These are phyloP conservation scores for Rugalucina vietnamica DNA, from an alignment of 2,888 invertebrate genomes.

Conservation along the genomic window DNA sequence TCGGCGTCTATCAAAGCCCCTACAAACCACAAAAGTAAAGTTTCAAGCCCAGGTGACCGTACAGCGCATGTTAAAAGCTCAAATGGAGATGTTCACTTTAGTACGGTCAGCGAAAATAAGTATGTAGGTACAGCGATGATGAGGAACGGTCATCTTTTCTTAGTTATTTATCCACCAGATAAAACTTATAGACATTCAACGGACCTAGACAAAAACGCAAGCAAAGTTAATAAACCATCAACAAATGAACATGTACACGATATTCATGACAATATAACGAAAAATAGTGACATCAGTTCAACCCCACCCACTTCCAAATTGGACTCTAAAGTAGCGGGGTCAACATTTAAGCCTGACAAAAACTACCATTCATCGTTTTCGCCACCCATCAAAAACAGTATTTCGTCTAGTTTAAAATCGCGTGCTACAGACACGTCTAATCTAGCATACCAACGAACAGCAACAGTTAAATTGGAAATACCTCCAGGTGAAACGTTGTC, in stretches of 20 bases:
- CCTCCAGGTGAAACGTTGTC: too few species aligned
- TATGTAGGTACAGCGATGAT: slow-evolving; percentile 52
- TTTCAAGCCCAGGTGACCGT: not conserved
- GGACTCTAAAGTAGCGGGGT: too few species aligned
- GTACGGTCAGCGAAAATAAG: slow-evolving; percentile 17
- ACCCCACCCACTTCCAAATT: too few species aligned
- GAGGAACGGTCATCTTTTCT: slow-evolving; percentile 48
- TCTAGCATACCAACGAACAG: not conserved
- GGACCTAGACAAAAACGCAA: too few species aligned
- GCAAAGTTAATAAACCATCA: too few species aligned
- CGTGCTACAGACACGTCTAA: not conserved
- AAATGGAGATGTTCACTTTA: not conserved
- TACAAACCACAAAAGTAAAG: not conserved
- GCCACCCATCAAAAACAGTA: not conserved
- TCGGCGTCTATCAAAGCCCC: slow-evolving; percentile 35
- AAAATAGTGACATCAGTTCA: too few species aligned
- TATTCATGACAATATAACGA: too few species aligned
- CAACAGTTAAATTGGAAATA: too few species aligned
- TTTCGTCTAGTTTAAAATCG: not conserved
- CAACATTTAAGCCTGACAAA: too few species aligned
- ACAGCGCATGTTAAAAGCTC: not conserved
- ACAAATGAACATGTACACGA: too few species aligned
- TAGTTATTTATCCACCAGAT: slow-evolving; percentile 44
- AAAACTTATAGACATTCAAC: too few species aligned
- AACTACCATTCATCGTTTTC: not conserved